Conservation (phyloP, 30 jellyfish, hydroid and myxozoan genomes). For the Aurelia aurita region DNA sequence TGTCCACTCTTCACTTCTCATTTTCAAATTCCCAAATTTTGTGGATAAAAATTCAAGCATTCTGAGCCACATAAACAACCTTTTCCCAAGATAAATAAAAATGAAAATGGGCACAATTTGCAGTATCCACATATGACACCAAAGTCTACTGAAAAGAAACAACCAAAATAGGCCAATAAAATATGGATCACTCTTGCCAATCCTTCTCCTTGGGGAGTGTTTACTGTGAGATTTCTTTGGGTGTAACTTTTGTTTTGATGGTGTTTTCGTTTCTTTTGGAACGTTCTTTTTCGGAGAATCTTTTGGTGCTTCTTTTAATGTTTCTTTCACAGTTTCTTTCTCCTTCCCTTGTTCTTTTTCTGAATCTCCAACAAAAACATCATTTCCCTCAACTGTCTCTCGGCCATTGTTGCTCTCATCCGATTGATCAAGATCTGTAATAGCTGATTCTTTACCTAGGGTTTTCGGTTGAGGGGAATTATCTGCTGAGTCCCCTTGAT, state of each 20-base stretch:
- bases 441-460: not conserved
- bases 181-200: slow-evolving; percentile 88
- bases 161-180: slow-evolving; percentile 89
- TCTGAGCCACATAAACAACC: slow-evolving; percentile 30
- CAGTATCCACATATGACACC: slow-evolving; percentile 75
- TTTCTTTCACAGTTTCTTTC: not conserved
- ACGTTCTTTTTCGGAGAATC: not conserved
- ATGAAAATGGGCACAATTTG: slow-evolving; percentile 71
- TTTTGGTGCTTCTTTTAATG: not conserved
- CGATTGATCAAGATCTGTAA: not conserved
- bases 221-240: slow-evolving; percentile 7
- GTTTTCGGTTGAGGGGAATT: not conserved
- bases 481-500: slow-evolving; percentile 3
- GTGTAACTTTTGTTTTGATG: not conserved
- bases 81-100: slow-evolving; percentile 40
- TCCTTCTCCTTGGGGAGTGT: slow-evolving; percentile 49
- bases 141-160: slow-evolving; percentile 69
- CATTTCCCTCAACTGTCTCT: not conserved
- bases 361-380: not conserved
- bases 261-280: slow-evolving; percentile 9
- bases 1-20: slow-evolving; percentile 52
- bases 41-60: slow-evolving; percentile 24
- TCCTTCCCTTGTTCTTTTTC: not conserved
- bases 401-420: not conserved
- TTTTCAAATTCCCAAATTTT: not conserved